Base-by-base conservation (phyloP, 2,888 invertebrate genomes). In the Allygus modestus region DNA sequence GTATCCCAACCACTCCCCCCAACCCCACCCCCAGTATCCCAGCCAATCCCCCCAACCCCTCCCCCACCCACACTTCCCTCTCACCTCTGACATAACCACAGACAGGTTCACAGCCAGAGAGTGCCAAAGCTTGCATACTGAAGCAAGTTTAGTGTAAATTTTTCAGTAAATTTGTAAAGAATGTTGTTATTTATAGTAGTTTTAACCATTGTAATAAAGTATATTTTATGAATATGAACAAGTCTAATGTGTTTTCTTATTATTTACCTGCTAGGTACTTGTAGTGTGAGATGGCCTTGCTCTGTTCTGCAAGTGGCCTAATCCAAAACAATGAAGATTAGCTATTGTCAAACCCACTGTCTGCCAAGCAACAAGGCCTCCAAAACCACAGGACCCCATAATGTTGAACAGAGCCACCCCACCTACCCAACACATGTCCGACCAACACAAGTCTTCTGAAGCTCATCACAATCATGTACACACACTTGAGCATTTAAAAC, bases 71-170 rank as follows among this genome's bases (percentile, higher is more conserved):
- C 46, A 77, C 46, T 77, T 41, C 28, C 43, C 43, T 15, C 26
- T 77, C 26, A 5, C 75, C 46, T 77, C 75, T 12, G 75, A 77
- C 33, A 37, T 26, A 5, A 77, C 75, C 0, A n/a, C 43, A 28
- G 75, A 46, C 46, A 77, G 46, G 43, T 46, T 77, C 46, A 28
- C 51, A n/a, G 58, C 58, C n/a, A 54, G 26, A 54, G 79, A 79
- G 54, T 79, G 79, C 79, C 79, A 79, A 58, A 79, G 33, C 51
- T 58, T 79, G 58, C 79, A 79, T 26, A 58, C 79, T 28, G 79
- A 79, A 58, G 79, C 79, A 58, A 79, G 79, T 79, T 58, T 79
- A 58, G 79, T 79, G 79, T 79, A 58, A 79, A 58, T 26, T 77
- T 7, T 73, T 4, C 46, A 17, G 31, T 11, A 71, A 71, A 7